Evolutionary conservation across 2,113 vertebrate species (phyloP).

Genomic region (Callospermophilus lateralis): DNA sequence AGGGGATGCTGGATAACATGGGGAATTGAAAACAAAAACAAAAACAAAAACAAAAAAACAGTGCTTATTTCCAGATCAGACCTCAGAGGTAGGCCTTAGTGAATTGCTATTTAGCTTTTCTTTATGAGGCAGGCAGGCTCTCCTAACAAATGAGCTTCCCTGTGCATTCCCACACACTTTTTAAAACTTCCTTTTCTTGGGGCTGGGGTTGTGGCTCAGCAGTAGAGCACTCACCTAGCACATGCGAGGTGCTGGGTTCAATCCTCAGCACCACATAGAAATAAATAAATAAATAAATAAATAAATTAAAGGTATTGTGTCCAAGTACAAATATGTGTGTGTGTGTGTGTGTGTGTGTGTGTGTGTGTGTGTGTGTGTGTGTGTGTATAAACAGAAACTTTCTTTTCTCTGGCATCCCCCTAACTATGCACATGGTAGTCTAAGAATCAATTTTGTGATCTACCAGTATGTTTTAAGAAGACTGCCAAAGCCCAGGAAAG

Average conservation of each 20-base stretch:
- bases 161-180: background rate
- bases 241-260: too few relatives aligned
- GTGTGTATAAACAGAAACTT: background rate
- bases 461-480: background rate
- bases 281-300: too few relatives aligned
- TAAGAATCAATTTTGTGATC: background rate
- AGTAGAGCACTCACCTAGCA: too few relatives aligned
- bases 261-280: too few relatives aligned
- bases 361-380: too few relatives aligned
- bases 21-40: background rate
- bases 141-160: constrained; percentile 24
- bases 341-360: too few relatives aligned
- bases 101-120: background rate
- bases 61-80: background rate
- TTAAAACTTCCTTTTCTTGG: background rate
- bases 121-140: background rate
- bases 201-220: too few relatives aligned
- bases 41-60: too few relatives aligned
- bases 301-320: too few relatives aligned
- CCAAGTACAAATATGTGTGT: too few relatives aligned
- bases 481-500: background rate
- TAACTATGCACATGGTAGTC: background rate
- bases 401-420: background rate
- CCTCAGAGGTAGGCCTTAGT: background rate
- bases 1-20: background rate